phyloP scores from a whole-genome alignment of 2,113 vertebrate species.

The Stegastes partitus region DNA sequence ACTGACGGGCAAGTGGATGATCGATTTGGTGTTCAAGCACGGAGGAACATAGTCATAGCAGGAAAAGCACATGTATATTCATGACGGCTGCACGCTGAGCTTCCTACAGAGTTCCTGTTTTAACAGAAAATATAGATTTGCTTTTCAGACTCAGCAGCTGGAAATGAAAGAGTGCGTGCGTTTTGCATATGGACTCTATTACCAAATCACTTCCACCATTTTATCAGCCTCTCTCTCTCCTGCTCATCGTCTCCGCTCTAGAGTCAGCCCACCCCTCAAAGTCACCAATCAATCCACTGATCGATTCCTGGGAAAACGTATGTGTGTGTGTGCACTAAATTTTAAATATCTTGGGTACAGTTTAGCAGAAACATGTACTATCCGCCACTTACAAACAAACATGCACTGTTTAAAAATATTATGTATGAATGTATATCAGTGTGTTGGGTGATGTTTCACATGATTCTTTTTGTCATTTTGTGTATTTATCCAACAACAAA shows the following conservation, averaged over 20 bases:
- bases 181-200: conserved; percentile 10
- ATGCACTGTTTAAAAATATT: not conserved
- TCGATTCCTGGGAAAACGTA: conserved; percentile 28
- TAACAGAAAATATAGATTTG: not conserved
- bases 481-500: too few species aligned
- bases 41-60: not conserved
- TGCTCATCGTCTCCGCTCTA: not conserved
- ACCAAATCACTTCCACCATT: conserved; percentile 9
- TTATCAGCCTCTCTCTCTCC: not conserved
- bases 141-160: not conserved
- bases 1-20: too few species aligned
- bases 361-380: not conserved
- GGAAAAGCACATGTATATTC: not conserved
- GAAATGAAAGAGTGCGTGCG: not conserved
- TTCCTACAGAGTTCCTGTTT: not conserved
- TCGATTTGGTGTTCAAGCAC: too few species aligned
- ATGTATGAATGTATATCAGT: not conserved
- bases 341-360: not conserved
- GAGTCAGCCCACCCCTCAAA: not conserved
- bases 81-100: not conserved
- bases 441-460: too few species aligned
- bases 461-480: too few species aligned
- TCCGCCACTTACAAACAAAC: not conserved
- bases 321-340: not conserved
- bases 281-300: conserved; percentile 55